Conservation (phyloP, 2,888 invertebrate species). For the Pomacea canaliculata region DNA sequence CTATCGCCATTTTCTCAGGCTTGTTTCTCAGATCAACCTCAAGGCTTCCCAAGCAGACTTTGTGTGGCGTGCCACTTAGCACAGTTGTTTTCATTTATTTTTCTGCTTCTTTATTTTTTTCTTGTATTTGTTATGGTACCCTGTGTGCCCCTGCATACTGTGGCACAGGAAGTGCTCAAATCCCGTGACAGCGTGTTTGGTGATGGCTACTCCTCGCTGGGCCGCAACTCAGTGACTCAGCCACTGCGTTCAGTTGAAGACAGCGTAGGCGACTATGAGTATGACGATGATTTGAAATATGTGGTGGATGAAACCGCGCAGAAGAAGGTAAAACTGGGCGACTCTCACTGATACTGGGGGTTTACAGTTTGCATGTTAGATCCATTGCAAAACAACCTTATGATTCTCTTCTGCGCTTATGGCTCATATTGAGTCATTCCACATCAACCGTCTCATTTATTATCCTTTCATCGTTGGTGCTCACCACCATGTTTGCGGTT, state of each 20-base stretch:
- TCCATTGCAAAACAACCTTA: not conserved
- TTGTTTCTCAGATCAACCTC: no score
- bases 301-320: constrained; percentile 47
- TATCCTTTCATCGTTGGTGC: no score
- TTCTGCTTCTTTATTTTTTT: constrained; percentile 13
- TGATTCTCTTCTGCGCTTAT: no score
- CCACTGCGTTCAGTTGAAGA: constrained; percentile 50
- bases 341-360: not conserved
- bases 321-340: constrained; percentile 53
- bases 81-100: constrained; percentile 10
- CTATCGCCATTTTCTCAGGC: no score
- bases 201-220: constrained; percentile 49
- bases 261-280: constrained; percentile 55
- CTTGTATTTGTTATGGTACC: constrained; percentile 3
- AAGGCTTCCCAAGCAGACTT: not conserved
- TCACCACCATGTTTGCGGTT: no score
- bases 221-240: constrained; percentile 41
- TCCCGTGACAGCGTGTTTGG: constrained; percentile 46
- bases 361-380: not conserved
- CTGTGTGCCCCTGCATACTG: not conserved
- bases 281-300: constrained; percentile 56
- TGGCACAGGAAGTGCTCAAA: constrained; percentile 38
- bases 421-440: no score
- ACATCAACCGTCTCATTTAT: no score
- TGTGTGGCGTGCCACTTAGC: not conserved